phyloP scores from a whole-genome alignment of 2,797 vertebrate genomes.

The Lateolabrax maculatus region DNA sequence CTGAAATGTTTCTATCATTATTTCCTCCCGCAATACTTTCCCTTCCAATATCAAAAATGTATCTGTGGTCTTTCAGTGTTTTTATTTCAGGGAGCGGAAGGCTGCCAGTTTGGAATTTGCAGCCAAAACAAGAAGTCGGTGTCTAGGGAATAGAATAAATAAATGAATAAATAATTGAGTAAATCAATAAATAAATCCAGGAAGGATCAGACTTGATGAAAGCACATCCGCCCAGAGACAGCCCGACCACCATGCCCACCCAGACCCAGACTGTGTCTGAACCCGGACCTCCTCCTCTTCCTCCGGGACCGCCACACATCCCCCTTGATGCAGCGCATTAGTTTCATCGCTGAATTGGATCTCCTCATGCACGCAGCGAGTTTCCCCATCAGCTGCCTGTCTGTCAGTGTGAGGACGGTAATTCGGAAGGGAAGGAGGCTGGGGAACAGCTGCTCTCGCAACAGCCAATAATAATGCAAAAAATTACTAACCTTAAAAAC shows the following conservation, averaged over 20 bases:
- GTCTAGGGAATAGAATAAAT: constrained; percentile 64
- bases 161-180: constrained; percentile 59
- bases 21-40: constrained; percentile 49
- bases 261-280: constrained; percentile 29
- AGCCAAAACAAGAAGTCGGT: constrained; percentile 65
- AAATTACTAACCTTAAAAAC: constrained; percentile 84
- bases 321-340: constrained; percentile 80
- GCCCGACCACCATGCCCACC: background rate
- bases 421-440: constrained; percentile 83
- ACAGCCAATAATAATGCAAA: constrained; percentile 87
- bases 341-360: constrained; percentile 83
- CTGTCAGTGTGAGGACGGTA: constrained; percentile 86
- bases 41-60: constrained; percentile 55
- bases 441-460: constrained; percentile 88
- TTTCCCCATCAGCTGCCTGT: constrained; percentile 81
- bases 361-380: constrained; percentile 81
- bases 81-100: constrained; percentile 59
- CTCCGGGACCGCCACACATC: constrained; percentile 48
- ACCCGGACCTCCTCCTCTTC: constrained; percentile 37
- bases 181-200: constrained; percentile 60
- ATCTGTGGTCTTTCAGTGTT: constrained; percentile 57
- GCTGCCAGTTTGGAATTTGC: constrained; percentile 67
- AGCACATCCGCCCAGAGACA: constrained; percentile 13
- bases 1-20: constrained; percentile 51
- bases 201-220: constrained; percentile 24